These are phyloP conservation scores for Himalopsyche anomala DNA, from an alignment of 2,888 invertebrate species.

Conservation along the genomic window DNA sequence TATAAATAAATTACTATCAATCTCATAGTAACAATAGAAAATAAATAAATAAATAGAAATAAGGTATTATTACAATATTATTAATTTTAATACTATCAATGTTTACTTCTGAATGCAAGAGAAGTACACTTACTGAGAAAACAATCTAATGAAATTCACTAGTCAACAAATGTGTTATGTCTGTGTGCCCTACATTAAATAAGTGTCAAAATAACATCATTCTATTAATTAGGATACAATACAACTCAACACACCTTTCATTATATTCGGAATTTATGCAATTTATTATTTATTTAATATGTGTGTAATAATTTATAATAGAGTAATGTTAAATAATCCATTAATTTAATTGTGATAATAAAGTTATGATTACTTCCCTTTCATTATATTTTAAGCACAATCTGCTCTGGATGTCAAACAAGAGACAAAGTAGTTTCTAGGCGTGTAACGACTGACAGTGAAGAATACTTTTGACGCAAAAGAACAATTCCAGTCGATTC, in stretches of 20 bases:
- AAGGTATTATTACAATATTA: conserved; percentile 6
- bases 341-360: conserved; percentile 28
- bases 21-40: conserved; percentile 31
- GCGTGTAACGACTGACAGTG: background rate
- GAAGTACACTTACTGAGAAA: conserved; percentile 45
- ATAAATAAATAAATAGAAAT: conserved; percentile 31
- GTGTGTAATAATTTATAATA: conserved; percentile 27
- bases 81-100: conserved; percentile 41
- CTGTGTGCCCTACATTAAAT: conserved; percentile 54
- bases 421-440: background rate
- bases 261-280: conserved; percentile 29
- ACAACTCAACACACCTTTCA: conserved; percentile 43
- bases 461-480: conserved; percentile 4
- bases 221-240: conserved; percentile 39
- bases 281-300: conserved; percentile 26
- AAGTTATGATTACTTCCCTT: conserved; percentile 40
- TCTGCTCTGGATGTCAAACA: conserved; percentile 38
- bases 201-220: conserved; percentile 48
- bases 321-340: conserved; percentile 37
- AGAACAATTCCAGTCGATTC: conserved; percentile 1
- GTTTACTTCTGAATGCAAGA: conserved; percentile 55
- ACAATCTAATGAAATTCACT: conserved; percentile 53
- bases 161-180: conserved; percentile 58
- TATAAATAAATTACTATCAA: background rate
- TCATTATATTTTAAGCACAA: conserved; percentile 17